Base-by-base conservation (phyloP, 2,113 vertebrate species). In the Marcusenius ussheri region DNA sequence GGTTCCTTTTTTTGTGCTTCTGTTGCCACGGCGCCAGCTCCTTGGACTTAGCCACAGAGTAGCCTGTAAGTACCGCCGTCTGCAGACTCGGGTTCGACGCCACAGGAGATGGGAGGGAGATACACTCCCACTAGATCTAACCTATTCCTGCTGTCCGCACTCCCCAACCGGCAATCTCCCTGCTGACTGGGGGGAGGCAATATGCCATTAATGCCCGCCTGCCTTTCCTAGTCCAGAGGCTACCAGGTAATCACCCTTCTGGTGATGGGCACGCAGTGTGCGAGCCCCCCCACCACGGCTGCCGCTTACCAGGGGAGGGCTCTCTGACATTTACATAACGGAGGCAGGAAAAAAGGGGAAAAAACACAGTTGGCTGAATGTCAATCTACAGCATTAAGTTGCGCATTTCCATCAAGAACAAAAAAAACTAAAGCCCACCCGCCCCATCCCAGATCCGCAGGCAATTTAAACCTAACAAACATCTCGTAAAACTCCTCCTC, bases 381-480 rank as follows among this genome's bases (percentile, higher is more conserved):
- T 90, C 90, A 93, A 89, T 94, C 90, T 80, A 85, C 62, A 93
- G 89, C 89, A 87, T 89, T 91, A 53, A 49, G 91, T 89, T 91
- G 92, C 93, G 92, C 85, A 58, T 42, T 94, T 88, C 31, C 56
- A 90, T 93, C 50, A 31, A 90, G 58, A 21, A 88, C 19, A 83
- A 84, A 66, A 3, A 62, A 13, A 35, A 21, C 19, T 5, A 86
- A 5, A 86, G 46, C 90, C 83, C 70, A 90, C 86, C 56, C 21
- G 47, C 89, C 91, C 88, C 85, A 91, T 89, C 74, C 88, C 92
- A 11, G 89, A 83, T 89, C 92, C 80, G 91, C 92, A 92, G 90
- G 91, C 94, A 90, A 93, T 95, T 94, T 94, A 92, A 92, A 94
- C 93, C 90, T 91, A 91, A 93, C 92, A 95, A 95, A 96, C 94